Evolutionary conservation across 2,797 vertebrate species (phyloP).

Genomic region (Ispidina picta): DNA sequence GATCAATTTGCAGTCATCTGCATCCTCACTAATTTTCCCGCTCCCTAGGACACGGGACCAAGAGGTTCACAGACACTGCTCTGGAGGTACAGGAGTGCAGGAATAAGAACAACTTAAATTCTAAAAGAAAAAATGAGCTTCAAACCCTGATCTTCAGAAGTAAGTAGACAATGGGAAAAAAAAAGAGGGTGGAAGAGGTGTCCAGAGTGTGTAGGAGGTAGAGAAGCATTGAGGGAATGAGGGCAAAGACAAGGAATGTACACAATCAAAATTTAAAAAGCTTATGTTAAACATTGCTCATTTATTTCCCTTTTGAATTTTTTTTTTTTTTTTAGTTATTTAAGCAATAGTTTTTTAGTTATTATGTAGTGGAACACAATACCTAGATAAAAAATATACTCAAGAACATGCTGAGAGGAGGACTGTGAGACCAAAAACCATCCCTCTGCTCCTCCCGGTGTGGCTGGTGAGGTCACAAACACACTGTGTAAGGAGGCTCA

Average conservation of each 20-base stretch:
- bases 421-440: not conserved
- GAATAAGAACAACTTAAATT: not conserved
- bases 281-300: slow-evolving; percentile 28
- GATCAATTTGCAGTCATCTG: not conserved
- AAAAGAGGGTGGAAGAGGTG: slow-evolving; percentile 12
- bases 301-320: not conserved
- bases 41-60: not conserved
- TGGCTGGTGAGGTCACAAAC: not conserved
- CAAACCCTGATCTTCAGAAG: not conserved
- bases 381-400: not conserved
- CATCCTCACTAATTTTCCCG: not conserved
- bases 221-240: not conserved
- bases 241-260: not conserved
- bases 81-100: not conserved
- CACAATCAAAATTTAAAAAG: slow-evolving; percentile 15
- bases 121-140: not conserved
- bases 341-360: slow-evolving; percentile 15
- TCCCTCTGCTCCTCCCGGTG: not conserved
- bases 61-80: not conserved
- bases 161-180: slow-evolving; percentile 9
- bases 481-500: not conserved
- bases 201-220: not conserved
- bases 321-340: not conserved
- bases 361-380: not conserved
- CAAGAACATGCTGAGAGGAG: not conserved